Percentiles rank a stretch among this genome's conserved stretches.
These are phyloP conservation scores for Minunthozetes semirufus DNA, from an alignment of 2,888 invertebrate genomes.

Conservation along the genomic window DNA sequence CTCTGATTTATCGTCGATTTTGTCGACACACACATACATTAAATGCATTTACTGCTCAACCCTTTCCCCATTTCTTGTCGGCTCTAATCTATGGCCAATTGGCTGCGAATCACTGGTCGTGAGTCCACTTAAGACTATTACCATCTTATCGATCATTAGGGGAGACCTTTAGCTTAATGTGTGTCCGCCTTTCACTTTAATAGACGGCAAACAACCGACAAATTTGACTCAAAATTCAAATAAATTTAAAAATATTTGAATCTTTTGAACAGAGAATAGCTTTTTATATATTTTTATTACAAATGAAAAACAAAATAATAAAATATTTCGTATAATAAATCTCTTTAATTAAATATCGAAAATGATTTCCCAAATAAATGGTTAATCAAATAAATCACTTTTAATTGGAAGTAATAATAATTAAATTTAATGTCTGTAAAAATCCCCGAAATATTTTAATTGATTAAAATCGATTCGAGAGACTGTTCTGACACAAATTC, in stretches of 20 bases:
- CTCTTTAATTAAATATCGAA: no score
- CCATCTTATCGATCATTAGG: conserved; percentile 6
- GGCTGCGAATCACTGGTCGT: neutral
- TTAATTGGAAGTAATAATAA: no score
- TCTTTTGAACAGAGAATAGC: neutral
- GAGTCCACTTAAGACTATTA: conserved; percentile 6
- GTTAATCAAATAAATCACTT: no score
- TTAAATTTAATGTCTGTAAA: no score
- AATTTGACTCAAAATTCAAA: neutral
- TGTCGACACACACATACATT: neutral
- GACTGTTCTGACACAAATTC: no score
- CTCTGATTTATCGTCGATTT: neutral
- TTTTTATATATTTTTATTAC: no score
- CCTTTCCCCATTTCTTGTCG: neutral
- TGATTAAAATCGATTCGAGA: no score
- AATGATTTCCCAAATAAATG: no score
- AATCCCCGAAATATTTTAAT: no score
- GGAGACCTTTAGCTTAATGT: neutral
- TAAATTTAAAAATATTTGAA: neutral
- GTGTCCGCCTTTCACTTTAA: neutral
- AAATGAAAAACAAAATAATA: no score
- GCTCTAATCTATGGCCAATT: conserved; percentile 14
- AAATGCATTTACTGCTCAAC: neutral
- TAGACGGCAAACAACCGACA: neutral
- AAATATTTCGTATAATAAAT: no score